Base-by-base conservation (phyloP, 2,888 invertebrate species). In the Cotesia congregata region DNA sequence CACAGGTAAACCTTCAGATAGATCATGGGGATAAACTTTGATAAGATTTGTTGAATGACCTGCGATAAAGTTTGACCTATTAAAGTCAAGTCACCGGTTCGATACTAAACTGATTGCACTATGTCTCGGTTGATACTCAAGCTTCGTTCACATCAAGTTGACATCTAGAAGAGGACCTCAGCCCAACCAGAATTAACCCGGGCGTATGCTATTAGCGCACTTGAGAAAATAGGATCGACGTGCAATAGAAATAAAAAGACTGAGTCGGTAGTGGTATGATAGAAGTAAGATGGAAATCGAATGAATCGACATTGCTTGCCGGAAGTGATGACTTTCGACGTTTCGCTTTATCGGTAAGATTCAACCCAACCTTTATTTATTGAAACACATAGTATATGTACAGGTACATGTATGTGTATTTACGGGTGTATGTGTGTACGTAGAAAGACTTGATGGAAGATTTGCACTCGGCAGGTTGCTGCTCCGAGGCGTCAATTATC, bases 1-100 rank as follows among this genome's bases (percentile, higher is more conserved):
- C 7, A 12, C 50, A 50, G 38, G 67, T 30, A 39, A 40, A 39
- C 38, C 67, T 39, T 17, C 38, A 1, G 38, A 30, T 38, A 20
- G 39, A 72, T 50, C 64, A 39, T 40, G 69, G n/a, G 9, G 60
- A 38, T 15, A 20, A 60, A 74, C 72, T 71, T 81, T 81, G 80
- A 81, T 81, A 81, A 81, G 80, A 81, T 79, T 80, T 74, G 77
- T 75, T 81, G 78, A 77, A 78, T 77, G 78, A 70, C 68, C 71
- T 67, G 72, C 76, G 79, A 76, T 76, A 74, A 70, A 59, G 12
- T 12, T 50, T 50, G 12, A 12, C 7, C 12, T 50, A 50, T 7
- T 50, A 50, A 50, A 50, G 50, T 50, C 3, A 4, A 50, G 12
- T 50, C 50, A 64, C 9, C 17, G 17, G 64, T 20, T n/a, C 30